These are phyloP conservation scores for Aplysina aerophoba DNA, from an alignment of 37 sponge, comb jelly and placozoan genomes.

Conservation along the genomic window DNA sequence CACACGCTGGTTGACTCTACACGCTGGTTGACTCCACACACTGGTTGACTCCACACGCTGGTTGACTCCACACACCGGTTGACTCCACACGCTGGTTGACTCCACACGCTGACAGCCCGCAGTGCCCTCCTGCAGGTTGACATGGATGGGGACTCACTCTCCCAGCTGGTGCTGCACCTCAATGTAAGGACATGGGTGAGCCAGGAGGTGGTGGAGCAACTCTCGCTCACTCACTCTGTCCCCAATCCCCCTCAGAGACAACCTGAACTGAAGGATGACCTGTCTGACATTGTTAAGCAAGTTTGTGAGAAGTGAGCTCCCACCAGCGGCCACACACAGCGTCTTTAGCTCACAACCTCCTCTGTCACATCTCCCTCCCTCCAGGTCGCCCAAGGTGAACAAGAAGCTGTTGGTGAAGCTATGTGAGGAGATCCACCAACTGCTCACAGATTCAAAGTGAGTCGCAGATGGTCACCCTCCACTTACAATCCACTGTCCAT, in stretches of 20 bases:
- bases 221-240: background rate
- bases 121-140: slow-evolving; percentile 60
- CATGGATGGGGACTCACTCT: slow-evolving; percentile 60
- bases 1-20: no score
- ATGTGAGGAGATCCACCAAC: slow-evolving; percentile 1
- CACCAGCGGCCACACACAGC: background rate
- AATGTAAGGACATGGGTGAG: slow-evolving; percentile 37
- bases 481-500: background rate
- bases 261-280: slow-evolving; percentile 13
- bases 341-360: no score
- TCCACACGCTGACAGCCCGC: no score
- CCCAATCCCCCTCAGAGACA: slow-evolving; percentile 3
- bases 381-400: slow-evolving; percentile 3
- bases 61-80: no score
- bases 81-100: no score
- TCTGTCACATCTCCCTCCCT: background rate
- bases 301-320: slow-evolving; percentile 9
- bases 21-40: no score
- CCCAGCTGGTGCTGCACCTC: slow-evolving; percentile 52
- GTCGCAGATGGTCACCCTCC: background rate
- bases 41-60: no score
- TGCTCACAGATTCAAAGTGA: background rate
- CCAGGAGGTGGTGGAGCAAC: background rate
- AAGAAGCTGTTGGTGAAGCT: background rate
- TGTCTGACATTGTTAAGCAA: slow-evolving; percentile 3